Evolutionary conservation across 2,888 invertebrate species (phyloP).

Genomic region (Tachina fera): DNA sequence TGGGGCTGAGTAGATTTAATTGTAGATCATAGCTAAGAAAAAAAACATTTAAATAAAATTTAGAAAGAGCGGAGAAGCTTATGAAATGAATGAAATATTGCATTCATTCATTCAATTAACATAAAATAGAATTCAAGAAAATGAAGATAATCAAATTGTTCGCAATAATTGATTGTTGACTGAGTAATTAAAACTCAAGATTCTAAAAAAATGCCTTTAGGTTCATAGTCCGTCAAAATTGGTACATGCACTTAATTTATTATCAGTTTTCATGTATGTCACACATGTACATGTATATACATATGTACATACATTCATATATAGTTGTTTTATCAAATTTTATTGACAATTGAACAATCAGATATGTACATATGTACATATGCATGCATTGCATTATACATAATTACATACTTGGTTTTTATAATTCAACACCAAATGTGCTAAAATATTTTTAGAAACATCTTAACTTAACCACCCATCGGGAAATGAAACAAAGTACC

Average conservation of each 20-base stretch:
- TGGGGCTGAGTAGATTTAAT: slow-evolving; percentile 22
- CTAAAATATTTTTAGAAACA: too few relatives aligned
- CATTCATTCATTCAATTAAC: neutral
- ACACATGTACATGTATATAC: too few relatives aligned
- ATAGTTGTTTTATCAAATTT: too few relatives aligned
- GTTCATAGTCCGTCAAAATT: slow-evolving; percentile 56
- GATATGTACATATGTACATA: neutral
- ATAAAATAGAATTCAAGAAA: slow-evolving; percentile 8
- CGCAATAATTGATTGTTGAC: slow-evolving; percentile 2
- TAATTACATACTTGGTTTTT: neutral
- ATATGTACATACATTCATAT: neutral
- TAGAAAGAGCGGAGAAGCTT: slow-evolving; percentile 43
- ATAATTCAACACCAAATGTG: neutral
- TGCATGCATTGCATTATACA: too few relatives aligned
- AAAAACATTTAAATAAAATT: slow-evolving; percentile 2
- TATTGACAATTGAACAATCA: too few relatives aligned
- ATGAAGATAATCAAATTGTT: slow-evolving; percentile 13
- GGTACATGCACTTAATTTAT: slow-evolving; percentile 30
- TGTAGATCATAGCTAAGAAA: slow-evolving; percentile 18
- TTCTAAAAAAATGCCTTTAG: slow-evolving; percentile 13
- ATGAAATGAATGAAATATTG: slow-evolving; percentile 38
- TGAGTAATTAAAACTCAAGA: slow-evolving; percentile 6
- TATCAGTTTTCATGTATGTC: neutral
- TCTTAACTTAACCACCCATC: too few relatives aligned
- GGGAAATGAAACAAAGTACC: too few relatives aligned